Conservation (phyloP, 1,140 invertebrate genomes). For the Drosophila busckii region DNA sequence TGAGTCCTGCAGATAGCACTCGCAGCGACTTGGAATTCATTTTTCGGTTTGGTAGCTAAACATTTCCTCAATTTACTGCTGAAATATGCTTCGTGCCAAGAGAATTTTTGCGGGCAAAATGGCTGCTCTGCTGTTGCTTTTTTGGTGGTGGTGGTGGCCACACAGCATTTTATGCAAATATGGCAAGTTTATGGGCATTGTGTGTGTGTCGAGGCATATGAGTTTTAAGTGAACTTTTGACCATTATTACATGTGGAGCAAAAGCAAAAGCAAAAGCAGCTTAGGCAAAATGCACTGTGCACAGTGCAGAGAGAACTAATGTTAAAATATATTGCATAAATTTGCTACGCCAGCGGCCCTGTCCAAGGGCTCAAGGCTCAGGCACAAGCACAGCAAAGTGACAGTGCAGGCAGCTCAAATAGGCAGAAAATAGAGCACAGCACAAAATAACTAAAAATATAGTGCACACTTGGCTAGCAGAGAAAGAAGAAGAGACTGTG, state of each 20-base stretch:
- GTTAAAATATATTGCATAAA: slow-evolving; percentile 55
- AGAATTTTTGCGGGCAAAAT: slow-evolving; percentile 41
- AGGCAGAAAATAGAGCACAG: slow-evolving; percentile 32
- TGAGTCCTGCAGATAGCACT: too few species aligned
- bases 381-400: too few species aligned
- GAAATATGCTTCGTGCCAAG: slow-evolving; percentile 64
- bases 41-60: slow-evolving; percentile 29
- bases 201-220: slow-evolving; percentile 36
- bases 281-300: too few species aligned
- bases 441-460: slow-evolving; percentile 7
- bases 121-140: slow-evolving; percentile 27
- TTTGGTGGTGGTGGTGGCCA: slow-evolving; percentile 51
- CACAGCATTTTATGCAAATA: slow-evolving; percentile 70
- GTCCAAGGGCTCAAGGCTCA: slow-evolving; percentile 6
- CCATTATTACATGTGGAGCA: slow-evolving; percentile 45
- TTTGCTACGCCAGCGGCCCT: slow-evolving; percentile 26
- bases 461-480: not conserved
- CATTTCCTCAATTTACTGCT: slow-evolving; percentile 71
- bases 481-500: not conserved
- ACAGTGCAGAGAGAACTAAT: too few species aligned
- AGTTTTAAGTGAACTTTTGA: slow-evolving; percentile 59
- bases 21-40: too few species aligned
- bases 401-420: slow-evolving; percentile 34
- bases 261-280: slow-evolving; percentile 8
- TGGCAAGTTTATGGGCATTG: slow-evolving; percentile 63